These are phyloP conservation scores for Ctenochaetus hawaiiensis DNA, from an alignment of 2,797 vertebrate species.

Conservation along the genomic window DNA sequence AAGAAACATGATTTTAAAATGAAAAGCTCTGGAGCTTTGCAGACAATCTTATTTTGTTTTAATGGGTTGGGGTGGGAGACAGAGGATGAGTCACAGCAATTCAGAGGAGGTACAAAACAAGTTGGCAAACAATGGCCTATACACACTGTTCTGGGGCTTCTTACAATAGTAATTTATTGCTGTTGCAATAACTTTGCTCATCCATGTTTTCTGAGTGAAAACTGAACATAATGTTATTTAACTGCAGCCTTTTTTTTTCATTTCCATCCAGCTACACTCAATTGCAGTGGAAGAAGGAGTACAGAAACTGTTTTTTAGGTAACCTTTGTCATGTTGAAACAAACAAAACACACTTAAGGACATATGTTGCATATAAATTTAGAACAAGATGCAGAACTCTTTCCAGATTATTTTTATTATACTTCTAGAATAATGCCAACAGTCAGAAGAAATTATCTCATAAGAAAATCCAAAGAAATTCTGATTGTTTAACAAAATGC, in stretches of 20 bases:
- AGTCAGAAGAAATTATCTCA: not conserved
- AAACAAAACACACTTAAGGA: not conserved
- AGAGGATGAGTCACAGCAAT: conserved; percentile 1
- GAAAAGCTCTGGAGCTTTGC: conserved; percentile 6
- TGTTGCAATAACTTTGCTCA: not conserved
- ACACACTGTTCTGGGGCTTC: not conserved
- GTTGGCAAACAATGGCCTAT: not conserved
- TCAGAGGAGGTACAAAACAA: not conserved
- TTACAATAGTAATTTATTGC: conserved; percentile 1
- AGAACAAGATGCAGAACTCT: not conserved
- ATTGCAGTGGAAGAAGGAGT: too few relatives aligned
- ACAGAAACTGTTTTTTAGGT: not conserved
- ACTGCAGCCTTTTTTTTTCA: not conserved
- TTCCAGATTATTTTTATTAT: conserved; percentile 14
- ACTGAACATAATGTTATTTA: not conserved
- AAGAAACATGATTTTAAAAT: conserved; percentile 4
- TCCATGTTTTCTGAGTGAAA: conserved; percentile 1
- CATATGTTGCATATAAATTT: not conserved
- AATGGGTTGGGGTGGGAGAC: not conserved
- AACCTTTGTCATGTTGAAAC: not conserved
- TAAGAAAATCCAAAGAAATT: conserved; percentile 10
- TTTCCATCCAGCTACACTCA: not conserved
- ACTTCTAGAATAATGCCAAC: not conserved
- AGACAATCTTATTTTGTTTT: conserved; percentile 16
- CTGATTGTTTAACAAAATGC: conserved; percentile 16